Evolutionary conservation across 2,888 invertebrate genomes (phyloP), one percentile per base, ranked within the genome.

Genomic region (Kuschelorhynchus macadamiae): DNA sequence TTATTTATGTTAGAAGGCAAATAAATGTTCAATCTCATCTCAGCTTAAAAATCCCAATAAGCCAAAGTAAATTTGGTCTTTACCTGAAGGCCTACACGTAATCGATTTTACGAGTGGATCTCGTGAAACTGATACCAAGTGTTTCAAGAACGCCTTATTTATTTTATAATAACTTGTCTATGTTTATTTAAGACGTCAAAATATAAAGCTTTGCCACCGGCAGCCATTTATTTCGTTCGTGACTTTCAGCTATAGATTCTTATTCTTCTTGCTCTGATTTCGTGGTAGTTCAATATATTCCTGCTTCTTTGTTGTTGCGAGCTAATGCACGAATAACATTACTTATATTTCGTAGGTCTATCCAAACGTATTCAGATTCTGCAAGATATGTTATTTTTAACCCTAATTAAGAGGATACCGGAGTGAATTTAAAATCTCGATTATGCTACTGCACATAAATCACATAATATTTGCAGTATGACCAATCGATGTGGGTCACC

Each of bases 91-190:
- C 59, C 30, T 33, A 25, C 17, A 52, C 36, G 21, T 65, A 65
- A 65, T 65, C 65, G 65, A 65, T 57, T 57, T 65, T 16, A 21
- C 21, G 25, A 55, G 41, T 21, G 41, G 30, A 41, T 59, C 44
- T 30, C 12, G 18, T 11, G 46, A 59, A 25, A 36, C 50, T 7
- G 9, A 17, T 33, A 39, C 59, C 41, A 30, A 30, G 32, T 11
- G 42, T 44, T 52, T 39, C 50, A 36, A 36, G 46, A 21, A 52
- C 53, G 20, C 47, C 17, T 67, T 61, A 67, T 67, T 61, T 67
- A 67, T 56, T 61, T 65, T 55, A 50, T 56, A 69, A 69, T 69
- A 69, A 65, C 61, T 69, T 64, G 67, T 61, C 67, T 62, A 67
- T 67, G 69, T 69, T 69, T 69, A 64, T 69, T 65, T 69, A 56